Evolutionary conservation across 2,888 invertebrate species (phyloP), one percentile per base, ranked within the genome.

Genomic region (Metacarcinus magister): DNA sequence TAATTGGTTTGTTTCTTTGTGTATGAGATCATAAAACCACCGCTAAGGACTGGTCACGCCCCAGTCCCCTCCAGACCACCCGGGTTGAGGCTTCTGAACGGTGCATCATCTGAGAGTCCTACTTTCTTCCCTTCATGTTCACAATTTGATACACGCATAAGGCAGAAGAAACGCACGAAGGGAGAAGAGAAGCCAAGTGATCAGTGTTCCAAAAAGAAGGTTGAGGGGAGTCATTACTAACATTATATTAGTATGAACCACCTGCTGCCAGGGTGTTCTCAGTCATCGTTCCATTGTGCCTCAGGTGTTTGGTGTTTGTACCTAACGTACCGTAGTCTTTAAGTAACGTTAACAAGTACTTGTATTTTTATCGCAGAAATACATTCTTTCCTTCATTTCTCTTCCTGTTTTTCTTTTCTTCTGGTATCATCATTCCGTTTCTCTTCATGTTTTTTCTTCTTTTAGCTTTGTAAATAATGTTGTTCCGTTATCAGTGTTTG

Each of bases 321-420:
- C 67, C 67, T 67, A 67, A 67, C 67, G 67, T 67, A 67, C 67
- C 67, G n/a, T 67, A 67, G 67, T 67, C n/a, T 67, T 67, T 67
- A 67, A 67, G 67, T 67, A 67, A 67, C 23, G n/a, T n/a, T 67
- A 67, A 67, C 67, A 67, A 67, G 67, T 67, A 67, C n/a, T 23
- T n/a, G 67, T 67, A 23, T 7, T 67, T 67, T 67, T 67, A 67
- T 67, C 7, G n/a, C 16, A 67, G 67, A 67, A 67, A 67, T 67
- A 67, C 0, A 23, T n/a, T 19, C n/a, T 4, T 67, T 13, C 67
- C 23, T 67, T 67, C 23, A 2, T 67, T 67, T n/a, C 67, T 67
- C 23, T 67, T 2, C n/a, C n/a, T 67, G 23, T 23, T 67, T 54
- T 67, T n/a, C 67, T 67, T n/a, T 67, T n/a, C 67, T n/a, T n/a